These are phyloP conservation scores for Scolanthus callimorphus DNA, from an alignment of 92 coral and sea anemone genomes.

Conservation along the genomic window DNA sequence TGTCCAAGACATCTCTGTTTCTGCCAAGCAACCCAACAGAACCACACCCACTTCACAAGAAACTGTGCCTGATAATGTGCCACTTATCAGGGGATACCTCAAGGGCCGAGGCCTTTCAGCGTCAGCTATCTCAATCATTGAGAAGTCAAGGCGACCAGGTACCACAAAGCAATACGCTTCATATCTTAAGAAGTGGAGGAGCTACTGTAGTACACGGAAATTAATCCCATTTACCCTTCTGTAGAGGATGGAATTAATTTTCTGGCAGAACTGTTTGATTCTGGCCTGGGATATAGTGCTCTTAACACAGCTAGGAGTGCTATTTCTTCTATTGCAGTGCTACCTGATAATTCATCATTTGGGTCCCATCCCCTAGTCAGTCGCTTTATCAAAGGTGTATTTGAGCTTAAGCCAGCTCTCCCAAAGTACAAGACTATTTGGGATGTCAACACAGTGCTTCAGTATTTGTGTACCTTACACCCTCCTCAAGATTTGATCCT, in stretches of 20 bases:
- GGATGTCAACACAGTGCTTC: constrained; percentile 17
- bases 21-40: background rate
- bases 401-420: background rate
- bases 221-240: too few species aligned
- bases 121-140: constrained; percentile 6
- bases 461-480: constrained; percentile 9
- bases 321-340: too few species aligned
- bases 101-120: constrained; percentile 12
- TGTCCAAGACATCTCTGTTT: background rate
- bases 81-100: too few species aligned
- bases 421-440: constrained; percentile 25
- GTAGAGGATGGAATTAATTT: constrained; percentile 12
- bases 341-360: too few species aligned
- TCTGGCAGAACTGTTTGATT: constrained; percentile 9
- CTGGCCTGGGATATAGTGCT: constrained; percentile 28
- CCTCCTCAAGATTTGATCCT: too few species aligned
- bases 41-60: background rate
- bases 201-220: constrained; percentile 7
- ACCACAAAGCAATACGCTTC: constrained; percentile 2
- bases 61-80: too few species aligned
- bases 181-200: constrained; percentile 7
- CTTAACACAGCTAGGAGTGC: too few species aligned
- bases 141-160: constrained; percentile 25
- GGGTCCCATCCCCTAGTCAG: too few species aligned
- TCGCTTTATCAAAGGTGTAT: constrained; percentile 23